phyloP scores from a whole-genome alignment of 2,113 vertebrate genomes.

The Nothocercus nigrocapillus region DNA sequence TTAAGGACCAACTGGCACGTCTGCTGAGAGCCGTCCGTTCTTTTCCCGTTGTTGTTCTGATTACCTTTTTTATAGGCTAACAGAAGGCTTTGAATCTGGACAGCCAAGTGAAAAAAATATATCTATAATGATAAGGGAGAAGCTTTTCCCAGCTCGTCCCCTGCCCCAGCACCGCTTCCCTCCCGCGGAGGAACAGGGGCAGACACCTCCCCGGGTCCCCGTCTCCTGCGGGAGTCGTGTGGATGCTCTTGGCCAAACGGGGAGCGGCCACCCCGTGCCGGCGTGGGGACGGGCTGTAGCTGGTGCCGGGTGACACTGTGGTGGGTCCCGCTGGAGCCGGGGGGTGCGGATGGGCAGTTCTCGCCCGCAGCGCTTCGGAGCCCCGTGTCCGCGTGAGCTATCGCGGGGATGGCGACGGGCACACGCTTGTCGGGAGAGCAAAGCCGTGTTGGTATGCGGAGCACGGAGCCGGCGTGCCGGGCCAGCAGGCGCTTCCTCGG shows the following conservation, averaged over 20 bases:
- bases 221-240: not conserved
- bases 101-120: not conserved
- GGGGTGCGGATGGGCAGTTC: too few species aligned
- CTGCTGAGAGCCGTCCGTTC: not conserved
- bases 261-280: not conserved
- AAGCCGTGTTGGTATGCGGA: not conserved
- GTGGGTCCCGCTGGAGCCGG: too few species aligned
- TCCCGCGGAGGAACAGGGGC: accelerated
- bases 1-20: not conserved
- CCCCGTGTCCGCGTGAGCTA: too few species aligned
- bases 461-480: not conserved
- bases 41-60: not conserved
- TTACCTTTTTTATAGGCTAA: not conserved
- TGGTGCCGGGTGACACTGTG: too few species aligned
- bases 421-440: not conserved
- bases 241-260: not conserved
- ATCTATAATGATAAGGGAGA: not conserved
- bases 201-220: not conserved
- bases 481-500: not conserved
- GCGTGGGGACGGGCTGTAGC: not conserved
- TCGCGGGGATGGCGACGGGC: too few species aligned
- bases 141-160: not conserved
- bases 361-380: too few species aligned
- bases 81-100: slow-evolving; percentile 30
- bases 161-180: not conserved